phyloP scores from a whole-genome alignment of 2,113 vertebrate genomes.

The Dryoscopus gambensis region DNA sequence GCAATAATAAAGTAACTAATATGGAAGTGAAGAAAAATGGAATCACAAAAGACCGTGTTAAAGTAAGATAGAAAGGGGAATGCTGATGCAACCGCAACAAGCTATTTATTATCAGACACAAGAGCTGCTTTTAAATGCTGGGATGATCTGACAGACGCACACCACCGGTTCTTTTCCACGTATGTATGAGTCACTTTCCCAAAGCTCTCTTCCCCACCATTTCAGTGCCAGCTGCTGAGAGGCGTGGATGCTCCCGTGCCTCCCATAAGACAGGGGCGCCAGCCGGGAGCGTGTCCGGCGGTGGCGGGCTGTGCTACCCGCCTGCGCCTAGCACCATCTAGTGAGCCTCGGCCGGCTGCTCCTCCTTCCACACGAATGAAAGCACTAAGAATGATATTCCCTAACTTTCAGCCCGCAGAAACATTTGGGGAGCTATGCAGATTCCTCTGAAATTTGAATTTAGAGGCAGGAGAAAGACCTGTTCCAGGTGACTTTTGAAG shows the following conservation, averaged over 20 bases:
- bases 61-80: background rate
- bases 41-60: background rate
- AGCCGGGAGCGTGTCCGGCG: accelerated
- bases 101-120: background rate
- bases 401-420: background rate
- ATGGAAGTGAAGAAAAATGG: background rate
- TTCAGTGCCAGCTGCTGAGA: background rate
- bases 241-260: background rate
- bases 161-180: background rate
- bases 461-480: background rate
- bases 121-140: background rate
- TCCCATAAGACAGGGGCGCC: accelerated
- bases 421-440: background rate
- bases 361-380: accelerated
- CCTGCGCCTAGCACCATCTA: background rate
- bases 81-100: background rate
- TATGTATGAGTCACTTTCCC: accelerated
- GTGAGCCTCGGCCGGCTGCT: background rate
- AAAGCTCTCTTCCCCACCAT: background rate
- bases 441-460: background rate
- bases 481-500: background rate
- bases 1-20: background rate
- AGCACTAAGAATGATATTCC: accelerated
- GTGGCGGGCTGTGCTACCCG: background rate
- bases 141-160: background rate